These are phyloP conservation scores for Galaxea fascicularis DNA, from an alignment of 92 coral and sea anemone species.

Conservation along the genomic window DNA sequence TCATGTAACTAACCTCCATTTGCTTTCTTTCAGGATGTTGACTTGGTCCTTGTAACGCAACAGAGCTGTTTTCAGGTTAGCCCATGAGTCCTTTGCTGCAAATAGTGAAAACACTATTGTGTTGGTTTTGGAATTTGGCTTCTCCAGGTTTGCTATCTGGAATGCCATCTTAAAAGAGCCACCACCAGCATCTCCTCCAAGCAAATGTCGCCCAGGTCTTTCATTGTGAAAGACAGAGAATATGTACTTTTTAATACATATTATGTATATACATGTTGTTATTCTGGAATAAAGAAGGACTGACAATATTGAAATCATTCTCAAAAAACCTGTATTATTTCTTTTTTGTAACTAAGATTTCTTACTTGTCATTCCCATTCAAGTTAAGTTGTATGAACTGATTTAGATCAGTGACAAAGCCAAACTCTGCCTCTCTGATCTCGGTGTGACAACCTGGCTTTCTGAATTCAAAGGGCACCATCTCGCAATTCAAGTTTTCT, in stretches of 20 bases:
- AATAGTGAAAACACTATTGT: constrained; percentile 41
- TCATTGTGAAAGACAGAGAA: not conserved
- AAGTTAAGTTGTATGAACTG: constrained; percentile 40
- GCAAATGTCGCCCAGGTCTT: constrained; percentile 10
- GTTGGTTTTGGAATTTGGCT: constrained; percentile 44
- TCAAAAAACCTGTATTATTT: not conserved
- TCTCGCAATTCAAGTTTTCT: no score
- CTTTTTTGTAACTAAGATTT: no score
- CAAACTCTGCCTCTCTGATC: constrained; percentile 40
- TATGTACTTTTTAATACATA: not conserved
- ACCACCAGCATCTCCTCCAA: constrained; percentile 60
- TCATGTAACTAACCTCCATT: constrained; percentile 51
- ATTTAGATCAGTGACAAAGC: constrained; percentile 41
- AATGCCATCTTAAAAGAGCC: constrained; percentile 55
- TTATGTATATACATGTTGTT: no score
- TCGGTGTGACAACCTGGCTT: constrained; percentile 35
- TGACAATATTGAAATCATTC: no score
- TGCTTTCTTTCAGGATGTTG: constrained; percentile 35
- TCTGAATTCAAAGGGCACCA: no score
- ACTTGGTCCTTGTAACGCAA: constrained; percentile 36
- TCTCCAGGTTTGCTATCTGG: constrained; percentile 36
- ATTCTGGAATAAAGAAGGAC: not conserved
- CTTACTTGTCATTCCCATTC: constrained; percentile 47
- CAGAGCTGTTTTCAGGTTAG: constrained; percentile 40
- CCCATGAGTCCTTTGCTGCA: constrained; percentile 53